Percentiles rank a stretch among this genome's conserved stretches.
phyloP scores from a whole-genome alignment of 2,888 invertebrate species.

The Tetropium fuscum region DNA sequence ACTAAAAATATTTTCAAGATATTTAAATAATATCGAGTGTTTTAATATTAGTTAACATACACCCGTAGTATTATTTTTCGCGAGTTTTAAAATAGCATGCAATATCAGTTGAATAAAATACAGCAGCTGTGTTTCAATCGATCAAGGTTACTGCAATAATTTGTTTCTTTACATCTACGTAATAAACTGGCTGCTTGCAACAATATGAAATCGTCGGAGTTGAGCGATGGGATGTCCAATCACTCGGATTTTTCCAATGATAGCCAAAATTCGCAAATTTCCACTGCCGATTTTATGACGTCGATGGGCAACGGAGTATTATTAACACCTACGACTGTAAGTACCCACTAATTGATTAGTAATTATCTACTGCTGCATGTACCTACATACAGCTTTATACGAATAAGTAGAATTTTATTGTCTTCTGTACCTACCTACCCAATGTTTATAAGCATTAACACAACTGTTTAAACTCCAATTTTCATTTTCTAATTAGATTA shows the following conservation, averaged over 20 bases:
- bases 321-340: slow-evolving; percentile 58
- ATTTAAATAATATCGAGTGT: slow-evolving; percentile 46
- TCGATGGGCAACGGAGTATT: slow-evolving; percentile 58
- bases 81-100: no score
- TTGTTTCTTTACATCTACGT: slow-evolving; percentile 37
- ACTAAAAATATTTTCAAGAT: slow-evolving; percentile 23
- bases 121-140: slow-evolving; percentile 43
- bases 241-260: slow-evolving; percentile 65
- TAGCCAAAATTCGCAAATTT: slow-evolving; percentile 63
- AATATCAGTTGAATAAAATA: slow-evolving; percentile 1
- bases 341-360: slow-evolving; percentile 37
- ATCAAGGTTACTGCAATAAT: slow-evolving; percentile 49
- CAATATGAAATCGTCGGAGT: slow-evolving; percentile 62
- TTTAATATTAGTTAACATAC: slow-evolving; percentile 24
- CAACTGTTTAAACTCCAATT: no score
- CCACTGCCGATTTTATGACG: slow-evolving; percentile 60
- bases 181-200: no score
- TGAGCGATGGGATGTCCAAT: slow-evolving; percentile 63
- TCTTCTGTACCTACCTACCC: no score
- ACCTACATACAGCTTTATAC: no score
- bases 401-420: neutral
- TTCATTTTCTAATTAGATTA: no score
- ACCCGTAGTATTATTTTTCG: no score
- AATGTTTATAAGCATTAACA: no score
- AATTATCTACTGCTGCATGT: no score